phyloP scores from a whole-genome alignment of 2,888 invertebrate genomes.

The Anthophora plumipes region DNA sequence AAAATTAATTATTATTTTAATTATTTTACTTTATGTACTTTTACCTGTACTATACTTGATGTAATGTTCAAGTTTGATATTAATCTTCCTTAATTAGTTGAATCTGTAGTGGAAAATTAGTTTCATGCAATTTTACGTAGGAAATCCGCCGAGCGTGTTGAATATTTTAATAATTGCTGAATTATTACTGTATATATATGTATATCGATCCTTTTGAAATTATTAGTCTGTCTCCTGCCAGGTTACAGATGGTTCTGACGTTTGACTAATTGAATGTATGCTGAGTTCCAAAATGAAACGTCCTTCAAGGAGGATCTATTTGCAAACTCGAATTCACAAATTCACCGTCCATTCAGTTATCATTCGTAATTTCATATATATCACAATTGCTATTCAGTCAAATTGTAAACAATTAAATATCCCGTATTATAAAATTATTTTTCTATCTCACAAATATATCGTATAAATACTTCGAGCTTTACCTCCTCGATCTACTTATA shows the following conservation, averaged over 20 bases:
- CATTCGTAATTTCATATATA: background rate
- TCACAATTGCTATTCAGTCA: background rate
- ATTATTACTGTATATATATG: constrained; percentile 22
- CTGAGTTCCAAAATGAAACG: constrained; percentile 37
- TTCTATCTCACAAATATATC: background rate
- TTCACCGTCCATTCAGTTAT: constrained; percentile 1
- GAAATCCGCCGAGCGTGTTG: background rate
- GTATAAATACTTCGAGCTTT: too few species aligned
- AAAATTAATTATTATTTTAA: too few species aligned
- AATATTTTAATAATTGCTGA: constrained; percentile 16
- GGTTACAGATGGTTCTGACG: constrained; percentile 44
- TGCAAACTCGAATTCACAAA: constrained; percentile 10
- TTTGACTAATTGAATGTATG: constrained; percentile 51
- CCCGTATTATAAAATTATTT: background rate
- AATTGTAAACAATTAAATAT: background rate
- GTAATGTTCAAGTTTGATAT: too few species aligned
- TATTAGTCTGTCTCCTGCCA: constrained; percentile 4
- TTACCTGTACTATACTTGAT: too few species aligned
- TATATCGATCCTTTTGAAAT: constrained; percentile 5
- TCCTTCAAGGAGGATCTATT: constrained; percentile 18
- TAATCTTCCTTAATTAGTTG: background rate
- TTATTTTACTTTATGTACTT: too few species aligned
- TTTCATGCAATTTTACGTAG: background rate
- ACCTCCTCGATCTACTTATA: too few species aligned
- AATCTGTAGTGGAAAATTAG: background rate